Evolutionary conservation across 2,797 vertebrate genomes (phyloP), one percentile per base, ranked within the genome.

Genomic region (Trematomus bernacchii): DNA sequence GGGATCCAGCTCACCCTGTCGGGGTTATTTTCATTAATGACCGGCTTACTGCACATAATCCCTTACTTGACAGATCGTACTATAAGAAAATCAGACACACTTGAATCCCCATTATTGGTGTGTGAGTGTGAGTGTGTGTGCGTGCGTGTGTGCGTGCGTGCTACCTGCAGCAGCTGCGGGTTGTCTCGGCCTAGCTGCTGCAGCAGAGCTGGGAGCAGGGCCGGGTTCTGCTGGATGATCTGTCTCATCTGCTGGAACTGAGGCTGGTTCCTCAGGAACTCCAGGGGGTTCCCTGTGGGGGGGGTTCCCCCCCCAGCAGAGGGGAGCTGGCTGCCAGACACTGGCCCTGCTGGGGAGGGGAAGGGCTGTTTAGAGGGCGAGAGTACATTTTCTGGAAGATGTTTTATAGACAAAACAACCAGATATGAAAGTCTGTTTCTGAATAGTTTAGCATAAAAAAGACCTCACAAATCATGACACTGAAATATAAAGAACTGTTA

Each of bases 221-320:
- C 83, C 0, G 95, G 95, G 91, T 96, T 95, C 87, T 95, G 94
- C 87, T 95, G 95, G 77, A 96, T 96, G 80, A 96, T 95, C 92
- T 95, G 94, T 51, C 95, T 87, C 95, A 96, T 96, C 89, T 96
- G 95, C 63, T 95, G 95, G 83, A 96, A 96, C 91, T 95, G 95
- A 15, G 94, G 95, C 89, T 96, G 95, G 86, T 92, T 95, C 88
- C 95, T 93, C 61, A 95, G 82, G 85, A 95, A 96, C 89, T 96
- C 94, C 74, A 95, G 86, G n/a, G 95, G 94, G 82, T 96, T 95
- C 19, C 71, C 84, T 10, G 86, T 43, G 4, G 89, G 43, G 14
- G 70, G 48, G 6, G 81, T 54, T 15, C 63, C 76, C 54, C 84
- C 86, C 9, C 79, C 75, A 37, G 61, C 51, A 66, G 79, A 46